Evolutionary conservation across 2,888 invertebrate genomes (phyloP).

Genomic region (Tubulanus polymorphus): DNA sequence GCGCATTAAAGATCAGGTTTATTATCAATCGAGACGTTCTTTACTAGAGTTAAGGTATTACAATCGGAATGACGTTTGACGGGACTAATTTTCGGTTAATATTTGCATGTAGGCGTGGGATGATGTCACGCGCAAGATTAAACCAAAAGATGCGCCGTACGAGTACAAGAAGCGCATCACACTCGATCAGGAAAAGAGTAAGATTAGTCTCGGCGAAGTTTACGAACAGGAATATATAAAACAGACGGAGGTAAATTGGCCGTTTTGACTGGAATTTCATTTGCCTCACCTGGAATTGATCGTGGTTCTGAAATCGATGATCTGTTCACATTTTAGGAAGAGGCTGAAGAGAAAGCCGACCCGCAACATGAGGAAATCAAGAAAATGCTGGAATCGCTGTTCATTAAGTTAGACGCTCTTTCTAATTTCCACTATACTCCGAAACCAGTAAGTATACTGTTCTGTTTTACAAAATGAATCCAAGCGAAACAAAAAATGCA

Average conservation of each 20-base stretch:
- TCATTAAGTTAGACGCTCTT: conserved; percentile 83
- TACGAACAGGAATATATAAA: conserved; percentile 69
- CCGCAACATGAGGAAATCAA: conserved; percentile 76
- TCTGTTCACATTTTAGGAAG: conserved; percentile 38
- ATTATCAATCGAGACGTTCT: no score
- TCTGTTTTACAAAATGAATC: no score
- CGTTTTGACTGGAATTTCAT: no score
- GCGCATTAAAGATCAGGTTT: conserved; percentile 74
- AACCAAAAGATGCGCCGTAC: conserved; percentile 75
- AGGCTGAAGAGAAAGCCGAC: conserved; percentile 55
- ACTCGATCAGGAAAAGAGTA: conserved; percentile 90
- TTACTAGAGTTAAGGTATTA: no score
- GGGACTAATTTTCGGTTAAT: no score
- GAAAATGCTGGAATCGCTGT: conserved; percentile 69
- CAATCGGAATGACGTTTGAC: no score
- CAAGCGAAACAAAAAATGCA: no score
- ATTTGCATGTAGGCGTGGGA: conserved; percentile 86
- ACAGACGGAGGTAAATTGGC: conserved; percentile 55
- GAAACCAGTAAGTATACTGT: conserved; percentile 62
- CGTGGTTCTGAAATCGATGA: background rate
- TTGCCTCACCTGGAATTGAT: no score
- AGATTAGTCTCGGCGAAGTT: conserved; percentile 85
- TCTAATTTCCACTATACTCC: conserved; percentile 94
- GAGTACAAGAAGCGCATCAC: conserved; percentile 84
- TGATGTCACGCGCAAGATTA: conserved; percentile 82